Percentiles rank a stretch among this genome's conserved stretches.
These are phyloP conservation scores for Ypsolopha scabrella DNA, from an alignment of 2,888 invertebrate genomes.

Conservation along the genomic window DNA sequence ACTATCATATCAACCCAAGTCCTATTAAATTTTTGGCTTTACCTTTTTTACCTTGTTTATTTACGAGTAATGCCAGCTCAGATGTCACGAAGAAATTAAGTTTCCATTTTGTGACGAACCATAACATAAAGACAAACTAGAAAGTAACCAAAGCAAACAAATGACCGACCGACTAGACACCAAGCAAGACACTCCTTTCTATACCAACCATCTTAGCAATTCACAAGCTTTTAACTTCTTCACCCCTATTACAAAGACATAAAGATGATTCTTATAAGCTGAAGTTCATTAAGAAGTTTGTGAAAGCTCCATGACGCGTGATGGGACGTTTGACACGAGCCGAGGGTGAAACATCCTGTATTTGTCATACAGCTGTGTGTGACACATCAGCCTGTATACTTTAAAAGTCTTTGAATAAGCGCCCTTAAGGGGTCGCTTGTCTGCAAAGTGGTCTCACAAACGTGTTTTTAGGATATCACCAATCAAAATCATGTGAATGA, in stretches of 20 bases:
- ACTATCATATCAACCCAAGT: too few species aligned
- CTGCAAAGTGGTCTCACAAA: too few species aligned
- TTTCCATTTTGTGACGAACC: too few species aligned
- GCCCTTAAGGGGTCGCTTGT: too few species aligned
- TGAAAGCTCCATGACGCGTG: slow-evolving; percentile 4
- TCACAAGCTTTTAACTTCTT: neutral
- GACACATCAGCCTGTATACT: slow-evolving; percentile 23
- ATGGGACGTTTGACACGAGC: slow-evolving; percentile 12
- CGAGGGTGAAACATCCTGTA: slow-evolving; percentile 33
- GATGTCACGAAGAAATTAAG: too few species aligned
- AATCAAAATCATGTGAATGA: too few species aligned
- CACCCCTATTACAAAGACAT: neutral
- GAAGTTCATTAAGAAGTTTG: neutral
- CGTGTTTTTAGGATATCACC: too few species aligned
- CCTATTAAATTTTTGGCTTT: too few species aligned
- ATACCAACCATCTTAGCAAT: neutral
- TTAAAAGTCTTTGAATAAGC: neutral
- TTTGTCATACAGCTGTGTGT: slow-evolving; percentile 30
- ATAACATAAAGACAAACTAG: too few species aligned
- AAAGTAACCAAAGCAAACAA: too few species aligned
- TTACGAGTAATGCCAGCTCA: too few species aligned
- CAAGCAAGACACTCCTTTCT: slow-evolving; percentile 7
- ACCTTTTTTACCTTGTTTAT: too few species aligned
- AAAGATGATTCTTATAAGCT: neutral
- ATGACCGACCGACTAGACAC: neutral